phyloP scores from a whole-genome alignment of 2,888 invertebrate genomes.

The Melanargia galathea region DNA sequence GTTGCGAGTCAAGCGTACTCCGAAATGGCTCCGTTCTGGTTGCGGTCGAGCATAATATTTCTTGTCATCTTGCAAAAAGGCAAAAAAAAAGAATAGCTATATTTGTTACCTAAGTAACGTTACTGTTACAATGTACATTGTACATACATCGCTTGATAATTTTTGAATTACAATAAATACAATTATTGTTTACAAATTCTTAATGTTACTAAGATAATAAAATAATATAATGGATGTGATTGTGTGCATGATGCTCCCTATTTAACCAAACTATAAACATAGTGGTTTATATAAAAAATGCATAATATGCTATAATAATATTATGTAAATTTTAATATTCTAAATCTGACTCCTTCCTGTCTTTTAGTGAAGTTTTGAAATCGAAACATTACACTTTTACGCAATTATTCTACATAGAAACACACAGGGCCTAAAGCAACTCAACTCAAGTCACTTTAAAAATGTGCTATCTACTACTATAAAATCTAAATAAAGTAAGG shows the following conservation, averaged over 20 bases:
- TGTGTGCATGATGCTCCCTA: slow-evolving; percentile 37
- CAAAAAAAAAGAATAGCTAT: too few species aligned
- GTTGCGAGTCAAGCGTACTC: too few species aligned
- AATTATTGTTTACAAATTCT: slow-evolving; percentile 33
- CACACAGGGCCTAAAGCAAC: slow-evolving; percentile 14
- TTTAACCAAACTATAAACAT: slow-evolving; percentile 42
- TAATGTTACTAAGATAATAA: slow-evolving; percentile 30
- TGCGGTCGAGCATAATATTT: too few species aligned
- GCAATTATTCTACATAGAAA: slow-evolving; percentile 1
- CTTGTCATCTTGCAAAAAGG: too few species aligned
- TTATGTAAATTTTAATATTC: slow-evolving; percentile 53
- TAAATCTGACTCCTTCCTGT: slow-evolving; percentile 69
- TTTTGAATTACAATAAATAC: slow-evolving; percentile 25
- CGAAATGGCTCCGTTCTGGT: too few species aligned
- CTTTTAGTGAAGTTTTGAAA: slow-evolving; percentile 47
- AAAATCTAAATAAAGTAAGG: slow-evolving; percentile 4
- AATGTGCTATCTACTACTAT: neutral
- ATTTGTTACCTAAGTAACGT: too few species aligned
- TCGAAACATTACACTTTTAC: slow-evolving; percentile 10
- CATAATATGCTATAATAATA: slow-evolving; percentile 36
- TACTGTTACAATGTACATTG: too few species aligned
- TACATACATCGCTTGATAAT: neutral
- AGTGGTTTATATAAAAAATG: slow-evolving; percentile 37
- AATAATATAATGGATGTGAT: slow-evolving; percentile 22
- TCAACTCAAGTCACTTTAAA: neutral